Evolutionary conservation across 2,113 vertebrate species (phyloP).

Genomic region (Protobothrops flavoviridis): DNA sequence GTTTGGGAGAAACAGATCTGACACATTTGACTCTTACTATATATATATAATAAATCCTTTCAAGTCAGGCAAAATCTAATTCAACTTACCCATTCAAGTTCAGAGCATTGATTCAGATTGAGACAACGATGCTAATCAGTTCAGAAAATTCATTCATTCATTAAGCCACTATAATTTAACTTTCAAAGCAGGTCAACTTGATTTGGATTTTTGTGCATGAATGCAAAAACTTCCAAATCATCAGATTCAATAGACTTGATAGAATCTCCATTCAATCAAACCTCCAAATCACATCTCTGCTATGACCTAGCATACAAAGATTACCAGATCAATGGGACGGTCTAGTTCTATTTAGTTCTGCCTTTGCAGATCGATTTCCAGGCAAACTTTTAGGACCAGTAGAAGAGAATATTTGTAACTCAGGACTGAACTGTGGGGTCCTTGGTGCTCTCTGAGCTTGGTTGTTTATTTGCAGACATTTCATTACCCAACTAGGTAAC

Average conservation of each 20-base stretch:
- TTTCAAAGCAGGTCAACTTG: not conserved
- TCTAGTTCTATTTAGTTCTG: not conserved
- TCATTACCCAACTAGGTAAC: not conserved
- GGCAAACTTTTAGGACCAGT: not conserved
- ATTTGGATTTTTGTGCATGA: not conserved
- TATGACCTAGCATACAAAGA: not conserved
- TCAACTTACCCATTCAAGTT: not conserved
- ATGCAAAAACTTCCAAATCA: not conserved
- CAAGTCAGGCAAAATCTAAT: not conserved
- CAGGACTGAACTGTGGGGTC: not conserved
- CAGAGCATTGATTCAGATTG: not conserved
- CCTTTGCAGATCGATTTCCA: not conserved
- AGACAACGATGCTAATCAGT: not conserved
- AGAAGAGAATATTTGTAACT: not conserved
- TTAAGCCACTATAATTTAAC: not conserved
- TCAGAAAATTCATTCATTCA: not conserved
- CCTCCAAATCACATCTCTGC: not conserved
- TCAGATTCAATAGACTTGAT: not conserved
- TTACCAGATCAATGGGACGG: not conserved
- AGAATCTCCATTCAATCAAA: not conserved
- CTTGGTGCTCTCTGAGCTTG: not conserved
- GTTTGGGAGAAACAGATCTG: not conserved
- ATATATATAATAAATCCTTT: not conserved
- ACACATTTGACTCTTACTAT: not conserved
- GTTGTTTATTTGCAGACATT: not conserved